Conservation (phyloP, 2,888 invertebrate genomes). For the Folsomia manolachei region DNA sequence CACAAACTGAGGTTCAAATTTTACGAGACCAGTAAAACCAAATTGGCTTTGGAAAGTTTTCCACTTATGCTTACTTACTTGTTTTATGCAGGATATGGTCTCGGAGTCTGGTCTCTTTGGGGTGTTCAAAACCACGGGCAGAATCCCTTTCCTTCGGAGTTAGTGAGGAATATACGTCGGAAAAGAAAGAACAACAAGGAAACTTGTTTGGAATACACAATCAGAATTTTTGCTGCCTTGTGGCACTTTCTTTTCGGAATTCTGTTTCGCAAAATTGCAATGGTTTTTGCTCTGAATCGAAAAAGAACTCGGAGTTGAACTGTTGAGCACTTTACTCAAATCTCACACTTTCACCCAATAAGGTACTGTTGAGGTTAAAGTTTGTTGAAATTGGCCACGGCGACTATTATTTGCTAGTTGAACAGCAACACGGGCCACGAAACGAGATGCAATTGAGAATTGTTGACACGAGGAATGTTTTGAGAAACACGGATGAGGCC, state of each 20-base stretch:
- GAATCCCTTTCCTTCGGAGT: too few species aligned
- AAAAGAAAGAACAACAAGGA: slow-evolving; percentile 2
- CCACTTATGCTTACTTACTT: slow-evolving; percentile 34
- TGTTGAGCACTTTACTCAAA: neutral
- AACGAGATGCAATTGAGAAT: neutral
- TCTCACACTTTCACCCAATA: neutral
- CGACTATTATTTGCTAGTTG: too few species aligned
- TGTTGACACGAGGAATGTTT: too few species aligned
- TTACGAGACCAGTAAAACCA: slow-evolving; percentile 38
- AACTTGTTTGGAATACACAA: slow-evolving; percentile 18
- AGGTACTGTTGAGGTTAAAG: too few species aligned
- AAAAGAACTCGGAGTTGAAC: too few species aligned
- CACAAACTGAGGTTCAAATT: slow-evolving; percentile 30
- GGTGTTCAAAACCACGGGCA: too few species aligned
- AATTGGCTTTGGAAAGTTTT: slow-evolving; percentile 41
- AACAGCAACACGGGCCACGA: neutral
- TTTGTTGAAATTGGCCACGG: too few species aligned
- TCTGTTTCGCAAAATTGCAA: neutral
- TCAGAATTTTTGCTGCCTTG: neutral
- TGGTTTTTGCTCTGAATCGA: neutral
- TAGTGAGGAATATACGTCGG: too few species aligned
- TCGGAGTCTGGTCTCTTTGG: neutral
- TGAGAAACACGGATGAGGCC: too few species aligned
- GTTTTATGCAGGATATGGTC: slow-evolving; percentile 5
- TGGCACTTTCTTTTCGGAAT: neutral